Evolutionary conservation across 2,113 vertebrate species (phyloP).

Genomic region (Sebastes fasciatus): DNA sequence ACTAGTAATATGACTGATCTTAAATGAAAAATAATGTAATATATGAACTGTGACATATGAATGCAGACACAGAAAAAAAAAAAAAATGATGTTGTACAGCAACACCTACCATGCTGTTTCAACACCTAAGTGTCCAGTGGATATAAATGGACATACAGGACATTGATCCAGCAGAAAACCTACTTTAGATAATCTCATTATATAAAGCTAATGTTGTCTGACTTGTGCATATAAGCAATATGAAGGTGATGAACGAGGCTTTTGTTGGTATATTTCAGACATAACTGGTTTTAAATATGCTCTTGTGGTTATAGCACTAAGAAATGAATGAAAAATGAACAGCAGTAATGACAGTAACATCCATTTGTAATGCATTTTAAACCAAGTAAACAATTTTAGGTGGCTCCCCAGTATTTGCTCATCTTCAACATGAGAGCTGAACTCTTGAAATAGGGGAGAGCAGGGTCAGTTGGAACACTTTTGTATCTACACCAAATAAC

Average conservation of each 20-base stretch:
- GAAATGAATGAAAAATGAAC: constrained; percentile 35
- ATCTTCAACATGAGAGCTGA: neutral
- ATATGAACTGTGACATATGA: neutral
- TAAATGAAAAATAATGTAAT: neutral
- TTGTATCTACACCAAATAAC: too few species aligned
- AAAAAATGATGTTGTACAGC: neutral
- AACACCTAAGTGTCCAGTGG: neutral
- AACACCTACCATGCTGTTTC: neutral
- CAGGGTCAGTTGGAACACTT: too few species aligned
- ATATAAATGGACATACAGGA: constrained; percentile 11
- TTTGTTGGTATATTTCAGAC: constrained; percentile 25
- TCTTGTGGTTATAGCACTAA: constrained; percentile 30
- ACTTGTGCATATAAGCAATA: constrained; percentile 27
- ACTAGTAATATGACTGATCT: neutral
- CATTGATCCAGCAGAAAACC: constrained; percentile 53
- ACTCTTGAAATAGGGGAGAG: neutral
- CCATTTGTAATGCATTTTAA: constrained; percentile 41
- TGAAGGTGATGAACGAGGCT: constrained; percentile 16
- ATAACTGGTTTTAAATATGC: constrained; percentile 46
- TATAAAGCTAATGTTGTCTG: constrained; percentile 40
- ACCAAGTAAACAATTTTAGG: constrained; percentile 1
- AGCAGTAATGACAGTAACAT: constrained; percentile 26
- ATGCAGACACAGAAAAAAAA: neutral
- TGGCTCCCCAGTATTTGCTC: neutral
- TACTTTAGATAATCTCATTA: constrained; percentile 58